Evolutionary conservation across 2,113 vertebrate genomes (phyloP).

Genomic region (Ascaphus truei): DNA sequence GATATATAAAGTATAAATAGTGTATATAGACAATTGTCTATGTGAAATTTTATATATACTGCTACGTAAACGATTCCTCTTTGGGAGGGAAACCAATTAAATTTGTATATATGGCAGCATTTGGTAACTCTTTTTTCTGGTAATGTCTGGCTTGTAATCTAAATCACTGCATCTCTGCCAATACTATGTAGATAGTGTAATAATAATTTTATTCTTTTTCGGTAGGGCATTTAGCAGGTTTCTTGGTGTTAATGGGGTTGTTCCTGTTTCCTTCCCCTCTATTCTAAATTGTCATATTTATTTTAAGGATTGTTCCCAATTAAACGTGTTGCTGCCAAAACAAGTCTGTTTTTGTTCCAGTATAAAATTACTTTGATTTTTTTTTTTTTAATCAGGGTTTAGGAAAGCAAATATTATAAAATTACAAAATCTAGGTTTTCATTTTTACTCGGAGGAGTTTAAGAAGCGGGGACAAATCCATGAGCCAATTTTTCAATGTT

Average conservation of each 20-base stretch:
- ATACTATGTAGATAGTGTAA: constrained; percentile 30
- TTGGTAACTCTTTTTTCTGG: constrained; percentile 40
- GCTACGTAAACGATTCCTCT: constrained; percentile 42
- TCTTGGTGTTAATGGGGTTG: constrained; percentile 43
- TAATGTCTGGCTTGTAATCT: constrained; percentile 36
- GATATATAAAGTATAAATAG: constrained; percentile 47
- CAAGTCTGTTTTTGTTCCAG: constrained; percentile 44
- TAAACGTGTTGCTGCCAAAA: constrained; percentile 63
- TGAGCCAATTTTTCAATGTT: no score
- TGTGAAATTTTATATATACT: constrained; percentile 57
- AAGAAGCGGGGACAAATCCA: no score
- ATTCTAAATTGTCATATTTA: constrained; percentile 60
- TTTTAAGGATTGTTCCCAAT: constrained; percentile 63
- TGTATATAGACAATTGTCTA: constrained; percentile 57
- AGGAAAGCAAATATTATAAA: no score
- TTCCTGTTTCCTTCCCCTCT: constrained; percentile 44
- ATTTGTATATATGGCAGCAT: constrained; percentile 55
- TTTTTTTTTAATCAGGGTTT: no score
- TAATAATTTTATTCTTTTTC: constrained; percentile 42
- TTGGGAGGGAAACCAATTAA: constrained; percentile 40
- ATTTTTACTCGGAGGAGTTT: no score
- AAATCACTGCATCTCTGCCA: constrained; percentile 32
- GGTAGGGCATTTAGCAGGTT: constrained; percentile 44
- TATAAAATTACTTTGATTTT: no score
- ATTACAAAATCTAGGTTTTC: no score